Conservation (phyloP, 2,888 invertebrate genomes). For the Trachelus iudaicus region DNA sequence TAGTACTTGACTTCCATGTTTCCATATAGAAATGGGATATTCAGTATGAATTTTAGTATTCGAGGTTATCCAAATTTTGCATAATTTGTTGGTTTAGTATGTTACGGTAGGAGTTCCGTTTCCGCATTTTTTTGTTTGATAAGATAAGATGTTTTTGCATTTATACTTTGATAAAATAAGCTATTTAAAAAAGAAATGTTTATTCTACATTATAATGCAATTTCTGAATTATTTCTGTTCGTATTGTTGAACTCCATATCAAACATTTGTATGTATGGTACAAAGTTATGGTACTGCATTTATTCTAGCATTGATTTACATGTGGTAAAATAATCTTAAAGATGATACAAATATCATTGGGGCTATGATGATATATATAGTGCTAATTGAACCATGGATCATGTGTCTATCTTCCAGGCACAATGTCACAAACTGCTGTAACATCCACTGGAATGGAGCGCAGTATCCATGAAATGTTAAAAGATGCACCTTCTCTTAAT, state of each 20-base stretch:
- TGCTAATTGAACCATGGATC: not conserved
- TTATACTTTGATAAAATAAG: not conserved
- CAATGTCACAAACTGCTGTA: slow-evolving; percentile 17
- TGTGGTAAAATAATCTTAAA: not conserved
- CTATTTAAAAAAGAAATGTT: not conserved
- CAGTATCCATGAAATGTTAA: slow-evolving; percentile 87
- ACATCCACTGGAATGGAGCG: slow-evolving; percentile 67
- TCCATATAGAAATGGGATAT: not conserved
- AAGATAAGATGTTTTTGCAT: not conserved
- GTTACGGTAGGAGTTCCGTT: not conserved
- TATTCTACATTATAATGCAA: not conserved
- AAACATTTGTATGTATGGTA: not conserved
- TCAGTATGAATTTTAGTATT: not conserved
- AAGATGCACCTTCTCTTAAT: slow-evolving; percentile 83
- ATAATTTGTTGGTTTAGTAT: not conserved
- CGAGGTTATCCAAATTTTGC: not conserved
- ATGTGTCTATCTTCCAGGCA: not conserved
- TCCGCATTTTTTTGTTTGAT: not conserved
- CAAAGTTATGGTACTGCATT: not conserved
- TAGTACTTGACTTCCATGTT: not conserved
- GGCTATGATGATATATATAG: not conserved
- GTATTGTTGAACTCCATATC: not conserved
- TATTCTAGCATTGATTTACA: not conserved
- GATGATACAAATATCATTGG: not conserved
- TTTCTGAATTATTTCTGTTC: not conserved